Evolutionary conservation across 2,888 invertebrate species (phyloP), one percentile per base, ranked within the genome.

Genomic region (Athalia cordata): DNA sequence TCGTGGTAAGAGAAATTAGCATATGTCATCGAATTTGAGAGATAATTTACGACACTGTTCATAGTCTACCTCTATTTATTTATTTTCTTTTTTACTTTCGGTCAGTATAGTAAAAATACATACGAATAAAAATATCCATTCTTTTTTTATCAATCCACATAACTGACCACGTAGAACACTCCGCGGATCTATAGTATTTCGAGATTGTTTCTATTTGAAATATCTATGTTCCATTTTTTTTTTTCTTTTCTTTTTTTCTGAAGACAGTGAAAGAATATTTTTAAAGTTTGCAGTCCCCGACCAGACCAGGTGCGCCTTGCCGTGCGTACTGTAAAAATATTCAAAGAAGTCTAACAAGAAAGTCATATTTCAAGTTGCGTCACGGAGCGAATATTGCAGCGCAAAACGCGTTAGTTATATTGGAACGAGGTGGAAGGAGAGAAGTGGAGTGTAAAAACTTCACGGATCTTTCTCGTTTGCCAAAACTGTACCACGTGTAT

Each of bases 341-440:
- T 11, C 47, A 15, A 75, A 29, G 29, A 29, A 9, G 29, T 62
- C 75, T 75, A 62, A 72, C 75, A 64, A 75, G 75, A 75, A 75
- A 75, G 64, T 75, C 75, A 75, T 64, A 75, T 75, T 75, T 75
- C 75, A 75, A 50, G 62, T 75, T 75, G 75, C 75, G 62, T 75
- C 75, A 75, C 29, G 49, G 29, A 29, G 9, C 49, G 50, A 75
- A 61, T 50, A 52, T 64, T 61, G 50, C 74, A 75, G 43, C 52
- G 29, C 75, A 59, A n/a, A 72, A 72, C 72, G 59, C 72, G 72
- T 75, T 64, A 75, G 62, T 64, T 75, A 75, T 52, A 75, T 75
- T 67, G 45, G 47, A 72, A 15, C 62, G 13, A 15, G 8, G 29
- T 15, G 62, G 62, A 8, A 62, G 8, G 8, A n/a, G 50, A 43